These are phyloP conservation scores for Agrochola lota DNA, from an alignment of 2,888 invertebrate genomes.

Conservation along the genomic window DNA sequence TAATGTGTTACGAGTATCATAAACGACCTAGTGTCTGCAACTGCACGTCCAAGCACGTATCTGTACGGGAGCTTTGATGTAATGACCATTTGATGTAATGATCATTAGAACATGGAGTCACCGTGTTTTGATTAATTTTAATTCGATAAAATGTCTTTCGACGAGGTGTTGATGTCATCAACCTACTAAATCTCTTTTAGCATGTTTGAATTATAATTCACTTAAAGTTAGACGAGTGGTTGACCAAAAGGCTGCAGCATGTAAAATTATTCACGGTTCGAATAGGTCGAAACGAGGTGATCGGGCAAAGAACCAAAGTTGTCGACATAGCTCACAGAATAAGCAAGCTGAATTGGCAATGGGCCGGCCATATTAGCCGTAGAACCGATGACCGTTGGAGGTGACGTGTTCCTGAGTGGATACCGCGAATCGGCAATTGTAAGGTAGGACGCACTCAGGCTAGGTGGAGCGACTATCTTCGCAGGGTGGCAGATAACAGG, in stretches of 20 bases:
- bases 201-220: background rate
- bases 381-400: too few species aligned
- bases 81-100: background rate
- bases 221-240: background rate
- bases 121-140: constrained; percentile 4
- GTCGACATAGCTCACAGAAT: too few species aligned
- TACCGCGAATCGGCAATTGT: too few species aligned
- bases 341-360: too few species aligned
- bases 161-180: background rate
- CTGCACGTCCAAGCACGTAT: background rate
- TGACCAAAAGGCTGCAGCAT: background rate
- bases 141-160: background rate
- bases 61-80: background rate
- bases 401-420: too few species aligned
- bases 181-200: background rate
- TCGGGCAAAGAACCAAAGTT: too few species aligned
- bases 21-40: background rate
- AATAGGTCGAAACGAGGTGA: background rate
- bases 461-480: too few species aligned
- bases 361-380: too few species aligned
- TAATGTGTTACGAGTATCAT: background rate
- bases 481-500: too few species aligned
- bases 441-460: too few species aligned
- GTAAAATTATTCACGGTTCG: background rate
- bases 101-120: background rate